Base-by-base conservation (phyloP, 2,113 vertebrate species). In the Calonectris borealis region DNA sequence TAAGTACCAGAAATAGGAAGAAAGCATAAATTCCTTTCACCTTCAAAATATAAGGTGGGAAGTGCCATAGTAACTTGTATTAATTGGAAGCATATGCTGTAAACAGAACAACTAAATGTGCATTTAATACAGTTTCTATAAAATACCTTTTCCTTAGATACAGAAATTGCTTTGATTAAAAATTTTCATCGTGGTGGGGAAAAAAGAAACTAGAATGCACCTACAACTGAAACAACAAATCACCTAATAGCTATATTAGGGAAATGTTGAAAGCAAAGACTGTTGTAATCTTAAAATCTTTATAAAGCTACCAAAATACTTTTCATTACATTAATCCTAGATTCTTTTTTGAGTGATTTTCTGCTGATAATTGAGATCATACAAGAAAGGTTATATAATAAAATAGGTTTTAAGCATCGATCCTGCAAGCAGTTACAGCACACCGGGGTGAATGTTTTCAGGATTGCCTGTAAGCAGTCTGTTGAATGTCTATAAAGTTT, bases 361-460 rank as follows among this genome's bases (percentile, higher is more conserved):
- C 52, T 72, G 1, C 31, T 89, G 36, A 31, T 57, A 68, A 64
- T 76, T 81, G 40, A 55, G 48, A 34, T 78, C 5, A 46, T 13
- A 22, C 66, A 85, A 34, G n/a, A 68, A 82, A 36, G 31, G 5
- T 72, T 88, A 25, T 48, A n/a, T 38, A 71, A 25, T 66, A 85
- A 78, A 93, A 79, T 17, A 27, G 3, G 5, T 51, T 91, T 71
- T 54, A 79, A 83, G n/a, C 11, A 48, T 69, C 0, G 0, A 38
- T 91, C 29, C 16, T 94, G 24, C 20, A 72, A 68, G 61, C n/a
- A 86, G 49, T 72, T 83, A 51, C 15, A 88, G 61, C 34, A 49
- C 42, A 29, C 12, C 57, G 27, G 16, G 36, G 16, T 44, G 54
- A 69, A 21, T 0, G 0, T 58, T 92, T 72, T 58, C 1, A 1